Percentiles rank a stretch among this genome's conserved stretches.
Conservation (phyloP, 2,113 vertebrate genomes). For the Taxidea taxus region DNA sequence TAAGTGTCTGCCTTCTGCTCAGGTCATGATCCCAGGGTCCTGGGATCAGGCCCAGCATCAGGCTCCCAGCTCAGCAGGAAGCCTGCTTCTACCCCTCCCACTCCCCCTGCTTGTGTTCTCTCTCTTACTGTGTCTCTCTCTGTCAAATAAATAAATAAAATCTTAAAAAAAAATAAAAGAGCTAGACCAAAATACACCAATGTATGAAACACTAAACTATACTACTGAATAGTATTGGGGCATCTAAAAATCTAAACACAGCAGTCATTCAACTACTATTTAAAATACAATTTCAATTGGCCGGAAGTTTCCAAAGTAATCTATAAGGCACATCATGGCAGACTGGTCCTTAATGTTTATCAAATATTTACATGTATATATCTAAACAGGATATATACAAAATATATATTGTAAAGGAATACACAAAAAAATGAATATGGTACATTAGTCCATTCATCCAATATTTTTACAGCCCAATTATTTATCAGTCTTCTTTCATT, state of each 20-base stretch:
- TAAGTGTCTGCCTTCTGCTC: too few relatives aligned
- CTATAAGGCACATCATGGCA: not conserved
- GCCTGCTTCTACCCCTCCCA: too few relatives aligned
- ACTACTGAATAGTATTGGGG: not conserved
- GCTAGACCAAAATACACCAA: not conserved
- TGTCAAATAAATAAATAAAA: too few relatives aligned
- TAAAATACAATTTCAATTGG: not conserved
- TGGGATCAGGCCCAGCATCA: too few relatives aligned
- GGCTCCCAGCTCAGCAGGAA: too few relatives aligned
- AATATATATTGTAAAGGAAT: not conserved
- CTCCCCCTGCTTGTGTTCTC: too few relatives aligned
- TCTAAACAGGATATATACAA: not conserved
- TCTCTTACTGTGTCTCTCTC: too few relatives aligned
- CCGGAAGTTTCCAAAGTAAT: not conserved
- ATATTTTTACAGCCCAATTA: not conserved
- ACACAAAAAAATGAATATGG: not conserved
- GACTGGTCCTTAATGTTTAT: not conserved
- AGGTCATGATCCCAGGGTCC: too few relatives aligned
- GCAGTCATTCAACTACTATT: not conserved
- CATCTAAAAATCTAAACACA: slow-evolving; percentile 1
- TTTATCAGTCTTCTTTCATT: not conserved
- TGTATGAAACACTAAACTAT: not conserved
- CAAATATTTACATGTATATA: not conserved
- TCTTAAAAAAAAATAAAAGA: not conserved
- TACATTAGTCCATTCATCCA: not conserved